Base-by-base conservation (phyloP, 2,888 invertebrate species). In the Mimumesa dahlbomi region DNA sequence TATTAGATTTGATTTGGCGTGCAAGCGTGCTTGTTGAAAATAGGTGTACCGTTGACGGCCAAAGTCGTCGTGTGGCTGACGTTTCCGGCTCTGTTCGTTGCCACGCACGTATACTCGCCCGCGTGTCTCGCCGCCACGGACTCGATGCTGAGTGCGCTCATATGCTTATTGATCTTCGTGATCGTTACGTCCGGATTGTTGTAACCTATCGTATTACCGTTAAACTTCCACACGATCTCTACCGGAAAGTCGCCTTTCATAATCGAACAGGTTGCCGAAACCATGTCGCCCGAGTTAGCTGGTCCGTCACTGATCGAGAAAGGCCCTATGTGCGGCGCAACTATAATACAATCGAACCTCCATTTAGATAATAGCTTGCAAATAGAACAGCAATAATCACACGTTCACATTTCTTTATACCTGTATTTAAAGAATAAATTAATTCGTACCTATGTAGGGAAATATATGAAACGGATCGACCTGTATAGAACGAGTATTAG, bases 221-320 rank as follows among this genome's bases (percentile, higher is more conserved):
- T 94, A 74, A 95, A 92, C 22, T 91, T 92, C 96, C 96, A 96
- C 54, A 92, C 92, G 57, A 96, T 93, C 83, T 93, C 92, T 31
- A 96, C 91, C 5, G 96, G 96, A 52, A 93, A 91, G 87, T 96
- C 96, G 43, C 97, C 95, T 89, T 95, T 95, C 48, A 93, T 92
- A 38, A 95, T 93, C 90, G 94, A 93, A 88, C 95, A 96, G 75
- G 93, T 93, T 9, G 90, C 87, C 50, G 89, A 89, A 34, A 89
- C 89, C 82, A 88, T 88, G 73, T 90, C 89, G 40, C 90, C 90
- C 67, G 88, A 88, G 77, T 89, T 89, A 21, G 90, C 87, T 56
- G 89, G 87, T 63, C 87, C 88, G 62, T 90, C 88, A 68, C 87
- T 90, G 81, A 90, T 89, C 36, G 87, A 83, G 76, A 90, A 90